A percentile compares a stretch with the other conserved stretches of the same genome.
Conservation (phyloP, 2,113 vertebrate genomes). For the Collichthys lucidus region DNA sequence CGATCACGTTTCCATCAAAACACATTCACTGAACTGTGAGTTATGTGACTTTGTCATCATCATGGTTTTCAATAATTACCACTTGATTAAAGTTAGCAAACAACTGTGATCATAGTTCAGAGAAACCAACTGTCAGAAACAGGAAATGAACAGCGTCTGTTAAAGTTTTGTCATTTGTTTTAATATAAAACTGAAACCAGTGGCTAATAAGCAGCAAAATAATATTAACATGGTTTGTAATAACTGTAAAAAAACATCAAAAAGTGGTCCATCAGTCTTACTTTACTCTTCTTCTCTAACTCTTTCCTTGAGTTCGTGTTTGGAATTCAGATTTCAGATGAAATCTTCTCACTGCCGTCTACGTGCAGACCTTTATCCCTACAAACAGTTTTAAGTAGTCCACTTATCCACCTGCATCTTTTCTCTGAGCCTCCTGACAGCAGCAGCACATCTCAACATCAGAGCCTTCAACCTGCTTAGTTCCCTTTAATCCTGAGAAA, state of each 20-base stretch:
- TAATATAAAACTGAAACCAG: neutral
- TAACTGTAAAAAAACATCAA: neutral
- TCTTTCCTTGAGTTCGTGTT: neutral
- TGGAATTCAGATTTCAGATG: conserved; percentile 18
- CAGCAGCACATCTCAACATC: conserved; percentile 55
- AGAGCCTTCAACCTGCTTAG: conserved; percentile 58
- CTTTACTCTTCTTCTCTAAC: neutral
- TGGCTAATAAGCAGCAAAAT: too few relatives aligned
- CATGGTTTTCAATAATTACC: neutral
- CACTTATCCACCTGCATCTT: conserved; percentile 41
- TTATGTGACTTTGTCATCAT: neutral
- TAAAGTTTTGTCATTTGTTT: too few relatives aligned
- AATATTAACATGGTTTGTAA: neutral
- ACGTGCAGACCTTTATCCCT: conserved; percentile 46
- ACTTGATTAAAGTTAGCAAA: neutral
- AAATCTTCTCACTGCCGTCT: conserved; percentile 23
- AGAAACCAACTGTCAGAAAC: neutral
- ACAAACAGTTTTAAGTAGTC: conserved; percentile 58
- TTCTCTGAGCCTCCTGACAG: conserved; percentile 54
- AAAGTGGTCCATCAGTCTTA: neutral
- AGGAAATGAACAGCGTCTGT: too few relatives aligned
- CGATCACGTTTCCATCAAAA: too few relatives aligned
- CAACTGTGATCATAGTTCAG: too few relatives aligned
- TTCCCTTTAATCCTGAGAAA: conserved; percentile 71
- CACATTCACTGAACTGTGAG: too few relatives aligned